These are phyloP conservation scores for Erpobdella octoculata DNA, from an alignment of 2,888 invertebrate genomes.

Conservation along the genomic window DNA sequence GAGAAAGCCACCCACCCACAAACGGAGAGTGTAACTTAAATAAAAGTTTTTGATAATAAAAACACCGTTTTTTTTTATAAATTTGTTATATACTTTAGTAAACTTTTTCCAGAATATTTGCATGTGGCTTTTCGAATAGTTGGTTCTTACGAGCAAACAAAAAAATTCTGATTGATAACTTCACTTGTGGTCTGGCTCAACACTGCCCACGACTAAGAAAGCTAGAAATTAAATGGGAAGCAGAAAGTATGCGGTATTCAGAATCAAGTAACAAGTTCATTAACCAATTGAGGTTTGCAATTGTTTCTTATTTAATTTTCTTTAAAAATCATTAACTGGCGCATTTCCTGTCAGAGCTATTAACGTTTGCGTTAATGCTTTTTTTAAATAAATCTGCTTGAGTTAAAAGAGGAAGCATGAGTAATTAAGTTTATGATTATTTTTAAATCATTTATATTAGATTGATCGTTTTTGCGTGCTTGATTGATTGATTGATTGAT, in stretches of 20 bases:
- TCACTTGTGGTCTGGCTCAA: conserved; percentile 92
- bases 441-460: too few relatives aligned
- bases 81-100: not conserved
- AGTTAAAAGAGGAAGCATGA: too few relatives aligned
- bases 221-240: conserved; percentile 93
- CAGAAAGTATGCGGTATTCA: conserved; percentile 91
- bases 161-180: conserved; percentile 73
- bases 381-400: too few relatives aligned
- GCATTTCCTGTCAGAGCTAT: too few relatives aligned
- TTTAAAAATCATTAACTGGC: not conserved
- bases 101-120: conserved; percentile 66
- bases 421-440: too few relatives aligned
- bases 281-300: conserved; percentile 71
- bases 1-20: too few relatives aligned
- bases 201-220: conserved; percentile 80
- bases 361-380: too few relatives aligned
- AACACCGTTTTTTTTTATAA: too few relatives aligned
- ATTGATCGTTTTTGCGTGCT: too few relatives aligned
- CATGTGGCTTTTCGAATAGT: conserved; percentile 93
- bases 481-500: too few relatives aligned
- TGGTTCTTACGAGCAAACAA: conserved; percentile 85
- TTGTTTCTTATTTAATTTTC: not conserved
- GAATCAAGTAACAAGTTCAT: conserved; percentile 99
- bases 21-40: too few relatives aligned
- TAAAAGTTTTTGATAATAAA: too few relatives aligned